Evolutionary conservation across 2,113 vertebrate species (phyloP).

Genomic region (Lutjanus erythropterus): DNA sequence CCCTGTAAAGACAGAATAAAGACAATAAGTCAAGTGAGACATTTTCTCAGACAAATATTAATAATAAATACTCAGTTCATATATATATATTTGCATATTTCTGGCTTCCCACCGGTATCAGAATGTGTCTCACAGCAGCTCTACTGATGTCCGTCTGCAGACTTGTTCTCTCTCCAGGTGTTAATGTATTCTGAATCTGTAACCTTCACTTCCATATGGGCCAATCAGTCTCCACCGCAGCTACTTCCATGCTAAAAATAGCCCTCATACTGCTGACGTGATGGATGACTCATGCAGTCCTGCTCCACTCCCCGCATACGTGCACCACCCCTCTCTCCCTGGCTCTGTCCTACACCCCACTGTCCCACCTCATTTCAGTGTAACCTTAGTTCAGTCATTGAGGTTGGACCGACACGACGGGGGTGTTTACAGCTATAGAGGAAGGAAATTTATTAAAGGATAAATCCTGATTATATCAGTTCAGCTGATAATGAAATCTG

Average conservation of each 20-base stretch:
- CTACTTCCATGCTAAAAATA: conserved; percentile 77
- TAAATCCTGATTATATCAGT: not conserved
- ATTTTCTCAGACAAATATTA: not conserved
- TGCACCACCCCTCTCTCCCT: conserved; percentile 28
- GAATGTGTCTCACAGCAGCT: not conserved
- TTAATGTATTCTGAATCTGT: conserved; percentile 55
- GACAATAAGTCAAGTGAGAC: not conserved
- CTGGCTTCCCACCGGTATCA: not conserved
- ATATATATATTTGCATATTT: not conserved
- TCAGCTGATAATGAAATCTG: not conserved
- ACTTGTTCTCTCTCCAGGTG: conserved; percentile 30
- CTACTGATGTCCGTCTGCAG: not conserved
- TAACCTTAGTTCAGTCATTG: conserved; percentile 12
- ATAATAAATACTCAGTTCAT: not conserved
- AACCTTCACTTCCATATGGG: conserved; percentile 51
- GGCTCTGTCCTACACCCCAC: conserved; percentile 14
- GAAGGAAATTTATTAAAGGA: not conserved
- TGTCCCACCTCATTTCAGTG: not conserved
- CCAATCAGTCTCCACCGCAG: conserved; percentile 66
- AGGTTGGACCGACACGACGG: not conserved
- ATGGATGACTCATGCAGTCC: conserved; percentile 78
- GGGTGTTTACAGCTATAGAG: not conserved
- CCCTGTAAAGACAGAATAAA: not conserved
- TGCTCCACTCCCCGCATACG: conserved; percentile 37
- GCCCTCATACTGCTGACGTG: conserved; percentile 70